Conservation (phyloP, 2,797 vertebrate species). For the Hypotaenidia okinawae region DNA sequence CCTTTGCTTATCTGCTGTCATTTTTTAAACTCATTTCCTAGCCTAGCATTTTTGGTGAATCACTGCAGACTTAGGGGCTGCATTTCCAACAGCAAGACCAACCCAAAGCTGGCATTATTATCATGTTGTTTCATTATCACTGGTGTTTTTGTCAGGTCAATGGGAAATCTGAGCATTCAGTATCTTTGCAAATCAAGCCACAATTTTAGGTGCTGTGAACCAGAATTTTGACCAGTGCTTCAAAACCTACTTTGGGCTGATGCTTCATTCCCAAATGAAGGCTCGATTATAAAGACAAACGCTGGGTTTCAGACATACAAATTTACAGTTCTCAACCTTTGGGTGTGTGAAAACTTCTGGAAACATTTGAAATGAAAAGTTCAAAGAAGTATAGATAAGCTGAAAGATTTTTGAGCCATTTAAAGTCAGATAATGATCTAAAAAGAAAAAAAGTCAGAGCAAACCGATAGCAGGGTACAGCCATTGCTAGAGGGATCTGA, state of each 20-base stretch:
- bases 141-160: not conserved
- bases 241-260: not conserved
- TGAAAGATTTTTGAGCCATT: not conserved
- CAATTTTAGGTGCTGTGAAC: not conserved
- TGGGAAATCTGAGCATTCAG: not conserved
- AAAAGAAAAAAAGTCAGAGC: not conserved
- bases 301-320: not conserved
- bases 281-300: not conserved
- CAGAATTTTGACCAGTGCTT: not conserved
- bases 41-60: not conserved
- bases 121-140: too few relatives aligned
- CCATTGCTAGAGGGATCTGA: not conserved
- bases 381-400: not conserved
- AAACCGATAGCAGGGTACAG: not conserved
- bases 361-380: not conserved
- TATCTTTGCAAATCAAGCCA: not conserved
- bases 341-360: not conserved
- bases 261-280: slow-evolving; percentile 14
- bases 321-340: not conserved
- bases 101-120: not conserved
- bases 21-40: not conserved
- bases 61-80: not conserved
- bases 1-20: not conserved
- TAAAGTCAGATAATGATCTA: not conserved
- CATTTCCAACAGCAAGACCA: not conserved